A percentile compares a stretch with the other conserved stretches of the same genome.
These are phyloP conservation scores for Megatriorchis doriae DNA, from an alignment of 2,113 vertebrate species.

Conservation along the genomic window DNA sequence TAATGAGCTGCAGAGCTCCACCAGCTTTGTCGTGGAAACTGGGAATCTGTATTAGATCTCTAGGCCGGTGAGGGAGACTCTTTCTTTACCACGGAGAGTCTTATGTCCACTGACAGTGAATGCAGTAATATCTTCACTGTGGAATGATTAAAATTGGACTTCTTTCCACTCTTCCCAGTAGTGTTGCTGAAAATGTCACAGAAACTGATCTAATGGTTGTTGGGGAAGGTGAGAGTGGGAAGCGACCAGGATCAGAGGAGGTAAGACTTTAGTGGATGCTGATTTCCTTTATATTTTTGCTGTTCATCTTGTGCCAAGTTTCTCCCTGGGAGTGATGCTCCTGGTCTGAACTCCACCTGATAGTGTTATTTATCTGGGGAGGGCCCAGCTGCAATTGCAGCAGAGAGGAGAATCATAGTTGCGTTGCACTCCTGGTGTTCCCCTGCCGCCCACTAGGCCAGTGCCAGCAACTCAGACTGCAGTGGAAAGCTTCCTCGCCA, in stretches of 20 bases:
- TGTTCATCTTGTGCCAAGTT: not conserved
- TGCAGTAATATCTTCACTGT: not conserved
- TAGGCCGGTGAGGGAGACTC: not conserved
- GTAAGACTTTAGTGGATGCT: not conserved
- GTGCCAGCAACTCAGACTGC: not conserved
- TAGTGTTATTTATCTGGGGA: not conserved
- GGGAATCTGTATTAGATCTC: not conserved
- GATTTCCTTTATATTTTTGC: not conserved
- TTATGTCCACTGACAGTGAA: not conserved
- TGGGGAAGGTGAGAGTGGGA: conserved; percentile 25
- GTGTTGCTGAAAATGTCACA: not conserved
- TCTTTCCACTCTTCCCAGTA: not conserved
- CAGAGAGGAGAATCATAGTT: not conserved
- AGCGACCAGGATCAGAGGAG: conserved; percentile 36
- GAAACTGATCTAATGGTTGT: not conserved
- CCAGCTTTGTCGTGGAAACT: not conserved
- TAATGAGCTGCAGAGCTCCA: not conserved
- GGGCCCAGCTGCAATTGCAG: not conserved
- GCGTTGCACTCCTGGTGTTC: not conserved
- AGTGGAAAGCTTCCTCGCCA: not conserved
- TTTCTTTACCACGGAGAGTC: not conserved
- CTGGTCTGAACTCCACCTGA: not conserved
- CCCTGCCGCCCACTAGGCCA: not conserved
- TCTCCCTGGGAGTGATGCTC: not conserved
- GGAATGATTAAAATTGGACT: not conserved